Base-by-base conservation (phyloP, 2,888 invertebrate species). In the Ennomos quercinarius region DNA sequence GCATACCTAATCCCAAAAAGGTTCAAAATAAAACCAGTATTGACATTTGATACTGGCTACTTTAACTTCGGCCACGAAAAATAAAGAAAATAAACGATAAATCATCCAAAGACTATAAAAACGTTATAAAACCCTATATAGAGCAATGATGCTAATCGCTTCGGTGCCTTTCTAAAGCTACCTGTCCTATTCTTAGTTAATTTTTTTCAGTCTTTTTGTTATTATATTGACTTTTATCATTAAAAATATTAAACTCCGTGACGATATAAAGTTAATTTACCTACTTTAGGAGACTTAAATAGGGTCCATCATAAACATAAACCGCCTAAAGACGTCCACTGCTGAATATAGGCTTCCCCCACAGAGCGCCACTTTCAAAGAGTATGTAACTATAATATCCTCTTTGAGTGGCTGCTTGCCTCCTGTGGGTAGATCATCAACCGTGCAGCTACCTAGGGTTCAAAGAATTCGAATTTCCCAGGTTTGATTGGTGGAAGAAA, bases 91-190 rank as follows among this genome's bases (percentile, higher is more conserved):
- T 71, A 69, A 61, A 63, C 65, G 67, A 74, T 84, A 78, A 77
- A 80, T 83, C 80, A 77, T 78, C 70, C 63, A 68, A 66, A 69
- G 74, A 76, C 69, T 66, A 72, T 47, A 78, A 78, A 81, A 83
- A 83, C 64, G 63, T 66, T 76, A 71, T 27, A 27, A 27, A 27
- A 6, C 3, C 17, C n/a, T n/a, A n/a, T n/a, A n/a, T 17, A 17
- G 17, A 17, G 17, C 17, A 17, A 17, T 17, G 80, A 77, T 72
- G 78, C 77, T 84, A 84, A 89, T 86, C 86, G 84, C 77, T 74
- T 72, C 76, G 71, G 72, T 80, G 80, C 78, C 67, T 84, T 84
- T 84, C 73, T 68, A 61, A 52, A 65, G 81, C 89, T 89, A 87
- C 89, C 88, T 89, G 87, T 80, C 55, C 37, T 40, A 47, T 55